Evolutionary conservation across 2,797 vertebrate species (phyloP).

Genomic region (Nannoperca obscura): DNA sequence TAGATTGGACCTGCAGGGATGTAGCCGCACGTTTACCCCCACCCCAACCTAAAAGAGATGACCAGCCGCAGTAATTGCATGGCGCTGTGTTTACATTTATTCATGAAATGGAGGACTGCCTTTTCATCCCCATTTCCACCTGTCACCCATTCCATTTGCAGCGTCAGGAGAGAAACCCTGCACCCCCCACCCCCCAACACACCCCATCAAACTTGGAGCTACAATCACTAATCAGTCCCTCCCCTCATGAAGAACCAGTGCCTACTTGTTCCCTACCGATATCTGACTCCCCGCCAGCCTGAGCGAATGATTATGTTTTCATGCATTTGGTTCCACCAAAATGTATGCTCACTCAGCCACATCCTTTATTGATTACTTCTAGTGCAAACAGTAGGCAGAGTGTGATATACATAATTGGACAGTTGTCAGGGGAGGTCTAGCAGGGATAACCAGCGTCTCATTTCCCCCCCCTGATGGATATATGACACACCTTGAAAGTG

Average conservation of each 20-base stretch:
- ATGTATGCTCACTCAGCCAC: conserved; percentile 98
- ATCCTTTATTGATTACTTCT: conserved; percentile 99
- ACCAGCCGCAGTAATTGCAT: conserved; percentile 87
- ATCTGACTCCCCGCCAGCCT: conserved; percentile 93
- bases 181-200: conserved; percentile 76
- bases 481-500: conserved; percentile 90
- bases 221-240: conserved; percentile 77
- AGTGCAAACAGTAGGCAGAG: conserved; percentile 97
- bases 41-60: conserved; percentile 81
- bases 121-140: conserved; percentile 92
- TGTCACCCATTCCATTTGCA: conserved; percentile 95
- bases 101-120: conserved; percentile 90
- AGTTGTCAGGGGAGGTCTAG: conserved; percentile 95
- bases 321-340: conserved; percentile 98
- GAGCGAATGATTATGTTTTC: conserved; percentile 98
- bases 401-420: conserved; percentile 99
- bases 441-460: conserved; percentile 89
- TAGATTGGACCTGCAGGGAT: conserved; percentile 85
- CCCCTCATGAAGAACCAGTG: conserved; percentile 50
- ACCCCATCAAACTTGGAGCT: conserved; percentile 73
- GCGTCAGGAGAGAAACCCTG: conserved; percentile 86
- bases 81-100: conserved; percentile 96
- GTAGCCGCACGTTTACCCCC: conserved; percentile 67
- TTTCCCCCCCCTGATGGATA: conserved; percentile 81
- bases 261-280: conserved; percentile 79